Evolutionary conservation across 2,888 invertebrate genomes (phyloP).

Genomic region (Theodoxus fluviatilis): DNA sequence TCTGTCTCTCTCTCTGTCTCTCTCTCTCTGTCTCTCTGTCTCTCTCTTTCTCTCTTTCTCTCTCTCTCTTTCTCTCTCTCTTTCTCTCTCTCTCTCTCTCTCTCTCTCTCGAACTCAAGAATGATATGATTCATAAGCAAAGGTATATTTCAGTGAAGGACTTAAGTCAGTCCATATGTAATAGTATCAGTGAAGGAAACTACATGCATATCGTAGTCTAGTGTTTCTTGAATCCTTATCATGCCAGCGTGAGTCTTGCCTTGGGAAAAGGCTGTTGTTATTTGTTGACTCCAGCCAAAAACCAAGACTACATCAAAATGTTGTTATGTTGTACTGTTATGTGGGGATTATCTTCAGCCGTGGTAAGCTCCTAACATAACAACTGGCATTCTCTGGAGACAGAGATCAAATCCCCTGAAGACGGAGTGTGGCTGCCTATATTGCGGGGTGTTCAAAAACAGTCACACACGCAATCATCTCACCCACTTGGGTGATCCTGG

Average conservation of each 20-base stretch:
- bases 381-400: no score
- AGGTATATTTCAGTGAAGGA: not conserved
- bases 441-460: not conserved
- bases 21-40: not conserved
- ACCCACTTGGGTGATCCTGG: not conserved
- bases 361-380: no score
- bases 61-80: constrained; percentile 17
- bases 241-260: no score
- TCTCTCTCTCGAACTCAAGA: not conserved
- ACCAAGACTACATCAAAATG: no score
- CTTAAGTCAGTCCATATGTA: not conserved
- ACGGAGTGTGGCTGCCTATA: not conserved
- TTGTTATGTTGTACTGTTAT: no score
- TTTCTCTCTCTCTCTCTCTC: not conserved
- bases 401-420: not conserved
- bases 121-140: not conserved
- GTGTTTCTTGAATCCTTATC: not conserved
- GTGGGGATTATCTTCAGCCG: no score
- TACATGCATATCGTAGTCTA: not conserved
- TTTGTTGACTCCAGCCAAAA: no score
- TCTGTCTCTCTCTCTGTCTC: not conserved
- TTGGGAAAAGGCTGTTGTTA: no score
- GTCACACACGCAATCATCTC: not conserved
- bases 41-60: constrained; percentile 1
- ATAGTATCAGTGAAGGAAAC: not conserved